These are phyloP conservation scores for Orthonevra nobilis DNA, from an alignment of 2,888 invertebrate species.

Conservation along the genomic window DNA sequence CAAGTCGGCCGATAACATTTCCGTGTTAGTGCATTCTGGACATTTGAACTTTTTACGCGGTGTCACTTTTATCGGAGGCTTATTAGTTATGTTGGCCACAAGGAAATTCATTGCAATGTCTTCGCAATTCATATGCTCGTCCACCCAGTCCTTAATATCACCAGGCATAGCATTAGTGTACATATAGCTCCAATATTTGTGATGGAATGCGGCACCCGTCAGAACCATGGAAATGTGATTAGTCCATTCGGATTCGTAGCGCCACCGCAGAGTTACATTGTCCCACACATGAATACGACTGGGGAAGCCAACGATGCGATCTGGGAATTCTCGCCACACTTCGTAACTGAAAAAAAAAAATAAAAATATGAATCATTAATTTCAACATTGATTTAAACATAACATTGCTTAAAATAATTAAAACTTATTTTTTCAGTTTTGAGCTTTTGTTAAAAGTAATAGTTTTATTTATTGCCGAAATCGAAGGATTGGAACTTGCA, in stretches of 20 bases:
- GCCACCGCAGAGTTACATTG: conserved; percentile 91
- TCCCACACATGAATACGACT: conserved; percentile 97
- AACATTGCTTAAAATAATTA: too few species aligned
- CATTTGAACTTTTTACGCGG: conserved; percentile 98
- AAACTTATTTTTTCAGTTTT: too few species aligned
- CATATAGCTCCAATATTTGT: conserved; percentile 97
- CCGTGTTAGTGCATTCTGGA: conserved; percentile 95
- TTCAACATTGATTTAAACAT: too few species aligned
- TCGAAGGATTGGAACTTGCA: too few species aligned
- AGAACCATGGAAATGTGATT: conserved; percentile 97
- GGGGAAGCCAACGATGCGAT: conserved; percentile 97
- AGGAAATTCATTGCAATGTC: conserved; percentile 99
- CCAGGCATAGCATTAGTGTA: conserved; percentile 94
- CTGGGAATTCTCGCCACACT: conserved; percentile 98
- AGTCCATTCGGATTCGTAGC: conserved; percentile 98
- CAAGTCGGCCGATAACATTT: conserved; percentile 95
- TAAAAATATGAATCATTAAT: too few species aligned
- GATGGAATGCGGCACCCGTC: conserved; percentile 98
- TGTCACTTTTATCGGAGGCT: conserved; percentile 96
- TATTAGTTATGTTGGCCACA: conserved; percentile 94
- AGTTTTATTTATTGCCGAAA: too few species aligned
- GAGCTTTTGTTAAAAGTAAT: too few species aligned
- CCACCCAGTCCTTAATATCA: conserved; percentile 93
- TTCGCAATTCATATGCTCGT: conserved; percentile 98
- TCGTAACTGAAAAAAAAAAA: conserved; percentile 81